phyloP scores from a whole-genome alignment of 92 coral and sea anemone species.

The Phenganax subtilis region DNA sequence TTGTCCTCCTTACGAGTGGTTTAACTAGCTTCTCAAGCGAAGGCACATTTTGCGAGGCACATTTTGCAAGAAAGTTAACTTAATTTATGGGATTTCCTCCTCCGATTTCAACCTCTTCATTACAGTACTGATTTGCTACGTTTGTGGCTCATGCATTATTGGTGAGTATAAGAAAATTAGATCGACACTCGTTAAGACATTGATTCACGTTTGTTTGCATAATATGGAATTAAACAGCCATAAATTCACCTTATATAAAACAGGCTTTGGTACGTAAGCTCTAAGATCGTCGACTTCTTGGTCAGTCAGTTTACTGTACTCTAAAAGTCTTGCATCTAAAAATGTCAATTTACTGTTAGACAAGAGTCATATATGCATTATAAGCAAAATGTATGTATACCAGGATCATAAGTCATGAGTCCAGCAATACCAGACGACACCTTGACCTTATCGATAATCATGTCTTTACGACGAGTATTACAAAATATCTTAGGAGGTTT shows the following conservation, averaged over 20 bases:
- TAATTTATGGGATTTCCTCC: too few species aligned
- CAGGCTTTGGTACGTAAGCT: constrained; percentile 92
- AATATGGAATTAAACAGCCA: too few species aligned
- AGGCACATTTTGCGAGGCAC: too few species aligned
- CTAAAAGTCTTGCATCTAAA: constrained; percentile 75
- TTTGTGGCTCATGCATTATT: too few species aligned
- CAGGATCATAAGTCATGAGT: constrained; percentile 74
- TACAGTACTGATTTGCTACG: too few species aligned
- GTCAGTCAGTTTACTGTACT: constrained; percentile 68
- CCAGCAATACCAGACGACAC: constrained; percentile 58
- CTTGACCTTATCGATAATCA: constrained; percentile 48
- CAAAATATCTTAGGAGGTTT: constrained; percentile 72
- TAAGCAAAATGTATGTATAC: constrained; percentile 27
- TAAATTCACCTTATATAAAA: constrained; percentile 68
- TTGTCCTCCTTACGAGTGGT: too few species aligned
- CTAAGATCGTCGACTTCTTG: constrained; percentile 90
- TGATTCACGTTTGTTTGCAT: too few species aligned
- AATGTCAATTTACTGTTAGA: not conserved
- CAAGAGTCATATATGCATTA: not conserved
- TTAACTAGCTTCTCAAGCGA: too few species aligned
- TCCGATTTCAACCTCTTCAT: too few species aligned
- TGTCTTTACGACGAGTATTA: constrained; percentile 49
- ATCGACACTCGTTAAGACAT: too few species aligned
- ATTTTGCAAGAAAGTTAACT: too few species aligned
- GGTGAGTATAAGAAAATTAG: too few species aligned